phyloP scores from a whole-genome alignment of 2,113 vertebrate genomes.

The Anarrhichthys ocellatus region DNA sequence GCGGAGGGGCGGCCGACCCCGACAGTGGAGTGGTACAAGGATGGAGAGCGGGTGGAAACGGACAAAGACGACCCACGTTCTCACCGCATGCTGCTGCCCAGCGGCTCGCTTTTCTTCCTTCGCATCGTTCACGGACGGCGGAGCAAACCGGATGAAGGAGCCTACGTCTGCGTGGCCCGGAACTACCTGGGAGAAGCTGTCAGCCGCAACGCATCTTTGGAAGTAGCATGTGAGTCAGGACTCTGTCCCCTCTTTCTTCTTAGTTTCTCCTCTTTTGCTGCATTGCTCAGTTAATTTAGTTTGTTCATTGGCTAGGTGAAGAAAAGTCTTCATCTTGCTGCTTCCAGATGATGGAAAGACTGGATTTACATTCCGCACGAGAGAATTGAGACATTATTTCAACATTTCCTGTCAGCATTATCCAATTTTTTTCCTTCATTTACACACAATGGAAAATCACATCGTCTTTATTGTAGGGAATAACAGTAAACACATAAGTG shows the following conservation, averaged over 20 bases:
- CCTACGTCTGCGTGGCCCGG: constrained; percentile 96
- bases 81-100: constrained; percentile 97
- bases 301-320: neutral
- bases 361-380: constrained; percentile 28
- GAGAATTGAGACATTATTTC: constrained; percentile 6
- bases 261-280: constrained; percentile 10
- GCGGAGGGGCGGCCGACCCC: constrained; percentile 96
- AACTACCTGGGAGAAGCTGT: constrained; percentile 99
- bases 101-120: constrained; percentile 96
- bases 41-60: constrained; percentile 95
- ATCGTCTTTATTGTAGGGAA: constrained; percentile 13
- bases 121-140: constrained; percentile 96
- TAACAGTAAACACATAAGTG: constrained; percentile 47
- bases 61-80: constrained; percentile 97
- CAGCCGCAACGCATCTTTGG: constrained; percentile 97
- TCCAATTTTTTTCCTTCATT: constrained; percentile 5
- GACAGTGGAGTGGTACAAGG: constrained; percentile 99
- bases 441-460: constrained; percentile 40
- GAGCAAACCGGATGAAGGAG: constrained; percentile 97
- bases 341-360: constrained; percentile 23
- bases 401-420: neutral
- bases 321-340: neutral
- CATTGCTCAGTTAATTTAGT: neutral
- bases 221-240: constrained; percentile 96
- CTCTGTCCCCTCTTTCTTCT: constrained; percentile 10